Evolutionary conservation across 2,113 vertebrate genomes (phyloP), one percentile per base, ranked within the genome.

Genomic region (Anarrhichthys ocellatus): DNA sequence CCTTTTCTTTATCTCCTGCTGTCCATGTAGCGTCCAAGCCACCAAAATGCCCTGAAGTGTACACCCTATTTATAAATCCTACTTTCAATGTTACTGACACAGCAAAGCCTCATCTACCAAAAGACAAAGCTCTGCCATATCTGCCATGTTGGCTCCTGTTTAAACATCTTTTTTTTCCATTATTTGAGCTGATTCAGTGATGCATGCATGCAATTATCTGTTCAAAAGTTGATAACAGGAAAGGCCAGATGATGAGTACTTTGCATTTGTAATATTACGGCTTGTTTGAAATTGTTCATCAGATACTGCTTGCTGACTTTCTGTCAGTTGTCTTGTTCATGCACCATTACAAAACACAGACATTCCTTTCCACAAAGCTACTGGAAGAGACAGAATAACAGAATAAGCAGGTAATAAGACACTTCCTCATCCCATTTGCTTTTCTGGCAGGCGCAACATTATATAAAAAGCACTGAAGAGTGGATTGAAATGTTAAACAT

Each of bases 401-500:
- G 56, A 59, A 82, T 61, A 34, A 81, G 72, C 70, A 83, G 80
- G 72, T 87, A 83, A 83, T 68, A 82, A 71, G 82, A 88, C 72
- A 74, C 56, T 80, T 87, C 70, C 78, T 72, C 56, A 44, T 85
- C 29, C 61, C 38, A 83, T 76, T 87, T 76, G 54, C 78, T 76
- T 40, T 52, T 44, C 59, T 76, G 69, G 67, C 74, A 65, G 27
- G 9, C 3, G 5, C 14, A 24, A 72, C 29, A 59, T 67, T 58
- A 75, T 84, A 50, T 17, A 67, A 72, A 82, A 75, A 77, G 50
- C 44, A 71, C 64, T 32, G 66, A 69, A 24, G 75, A 80, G 82
- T 32, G 87, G 84, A 92, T 88, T 88, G 48, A 93, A 90, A 92
- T 82, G 77, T 87, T 77, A 66, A 87, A 84, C 40, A 46, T 11